These are phyloP conservation scores for Tenthredo livida DNA, from an alignment of 2,888 invertebrate genomes.

Conservation along the genomic window DNA sequence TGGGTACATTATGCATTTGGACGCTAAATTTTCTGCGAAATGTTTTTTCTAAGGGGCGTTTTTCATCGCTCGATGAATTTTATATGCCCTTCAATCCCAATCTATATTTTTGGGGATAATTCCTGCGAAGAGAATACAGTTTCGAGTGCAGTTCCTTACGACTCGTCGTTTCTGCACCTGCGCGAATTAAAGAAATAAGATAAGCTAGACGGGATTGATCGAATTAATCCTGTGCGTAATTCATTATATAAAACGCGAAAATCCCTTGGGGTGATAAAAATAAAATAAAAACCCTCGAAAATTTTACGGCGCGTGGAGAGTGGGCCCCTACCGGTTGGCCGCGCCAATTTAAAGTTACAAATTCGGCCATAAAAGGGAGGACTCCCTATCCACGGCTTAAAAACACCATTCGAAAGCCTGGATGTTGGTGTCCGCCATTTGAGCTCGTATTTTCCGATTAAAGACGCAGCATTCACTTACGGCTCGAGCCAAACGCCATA, in stretches of 20 bases:
- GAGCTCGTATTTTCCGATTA: slow-evolving; percentile 78
- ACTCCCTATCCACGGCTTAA: slow-evolving; percentile 46
- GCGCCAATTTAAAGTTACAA: slow-evolving; percentile 76
- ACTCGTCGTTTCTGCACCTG: not conserved
- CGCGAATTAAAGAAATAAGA: not conserved
- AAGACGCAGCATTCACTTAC: slow-evolving; percentile 78
- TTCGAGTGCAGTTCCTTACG: not conserved
- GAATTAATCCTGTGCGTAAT: slow-evolving; percentile 31
- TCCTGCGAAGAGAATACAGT: not conserved
- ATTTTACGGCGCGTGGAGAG: slow-evolving; percentile 42
- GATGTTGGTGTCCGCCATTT: slow-evolving; percentile 69
- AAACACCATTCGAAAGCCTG: slow-evolving; percentile 29
- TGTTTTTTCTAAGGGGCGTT: not conserved
- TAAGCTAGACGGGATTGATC: not conserved
- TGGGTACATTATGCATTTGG: not conserved
- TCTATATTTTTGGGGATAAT: not conserved
- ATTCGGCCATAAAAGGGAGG: slow-evolving; percentile 72
- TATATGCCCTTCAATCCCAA: not conserved
- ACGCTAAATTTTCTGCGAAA: not conserved
- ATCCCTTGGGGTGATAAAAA: slow-evolving; percentile 35
- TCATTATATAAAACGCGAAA: slow-evolving; percentile 29
- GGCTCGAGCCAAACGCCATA: slow-evolving; percentile 74
- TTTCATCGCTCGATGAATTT: not conserved
- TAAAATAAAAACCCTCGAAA: slow-evolving; percentile 41
- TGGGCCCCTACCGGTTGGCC: slow-evolving; percentile 1